These are phyloP conservation scores for Pseudorasbora parva DNA, from an alignment of 2,113 vertebrate genomes.

Conservation along the genomic window DNA sequence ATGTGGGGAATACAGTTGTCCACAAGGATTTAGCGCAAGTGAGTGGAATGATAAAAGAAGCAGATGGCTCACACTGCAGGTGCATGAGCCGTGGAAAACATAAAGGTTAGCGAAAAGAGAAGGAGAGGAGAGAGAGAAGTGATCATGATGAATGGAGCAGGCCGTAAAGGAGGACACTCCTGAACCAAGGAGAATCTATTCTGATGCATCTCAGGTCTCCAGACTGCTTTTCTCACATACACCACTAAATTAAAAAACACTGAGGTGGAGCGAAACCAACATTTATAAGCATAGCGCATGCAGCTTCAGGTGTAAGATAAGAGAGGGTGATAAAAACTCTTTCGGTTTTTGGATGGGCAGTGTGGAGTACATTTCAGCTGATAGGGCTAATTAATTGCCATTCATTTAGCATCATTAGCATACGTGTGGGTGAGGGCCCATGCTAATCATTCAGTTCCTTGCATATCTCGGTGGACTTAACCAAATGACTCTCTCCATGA, in stretches of 20 bases:
- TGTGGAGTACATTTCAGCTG: slow-evolving; percentile 43
- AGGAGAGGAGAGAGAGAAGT: slow-evolving; percentile 26
- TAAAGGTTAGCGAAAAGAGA: slow-evolving; percentile 43
- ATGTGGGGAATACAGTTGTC: slow-evolving; percentile 2
- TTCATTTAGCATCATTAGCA: slow-evolving; percentile 55
- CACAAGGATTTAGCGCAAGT: not conserved
- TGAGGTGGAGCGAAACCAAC: not conserved
- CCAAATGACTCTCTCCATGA: slow-evolving; percentile 49
- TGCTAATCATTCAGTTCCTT: slow-evolving; percentile 55
- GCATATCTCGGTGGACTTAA: slow-evolving; percentile 49
- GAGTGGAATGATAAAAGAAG: slow-evolving; percentile 25
- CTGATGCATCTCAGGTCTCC: slow-evolving; percentile 30
- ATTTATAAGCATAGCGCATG: not conserved
- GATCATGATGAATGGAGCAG: slow-evolving; percentile 43
- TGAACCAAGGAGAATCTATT: slow-evolving; percentile 17
- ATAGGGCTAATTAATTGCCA: slow-evolving; percentile 48
- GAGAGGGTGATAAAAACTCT: slow-evolving; percentile 35
- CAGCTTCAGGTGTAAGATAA: slow-evolving; percentile 26
- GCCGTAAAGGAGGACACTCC: slow-evolving; percentile 18
- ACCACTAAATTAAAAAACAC: not conserved
- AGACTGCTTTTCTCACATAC: not conserved
- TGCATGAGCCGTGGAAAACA: slow-evolving; percentile 25
- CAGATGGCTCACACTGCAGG: slow-evolving; percentile 57
- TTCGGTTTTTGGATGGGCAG: slow-evolving; percentile 12
- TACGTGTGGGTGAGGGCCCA: slow-evolving; percentile 43